phyloP scores from a whole-genome alignment of 2,797 vertebrate species.

The Chaenodraco wilsoni region DNA sequence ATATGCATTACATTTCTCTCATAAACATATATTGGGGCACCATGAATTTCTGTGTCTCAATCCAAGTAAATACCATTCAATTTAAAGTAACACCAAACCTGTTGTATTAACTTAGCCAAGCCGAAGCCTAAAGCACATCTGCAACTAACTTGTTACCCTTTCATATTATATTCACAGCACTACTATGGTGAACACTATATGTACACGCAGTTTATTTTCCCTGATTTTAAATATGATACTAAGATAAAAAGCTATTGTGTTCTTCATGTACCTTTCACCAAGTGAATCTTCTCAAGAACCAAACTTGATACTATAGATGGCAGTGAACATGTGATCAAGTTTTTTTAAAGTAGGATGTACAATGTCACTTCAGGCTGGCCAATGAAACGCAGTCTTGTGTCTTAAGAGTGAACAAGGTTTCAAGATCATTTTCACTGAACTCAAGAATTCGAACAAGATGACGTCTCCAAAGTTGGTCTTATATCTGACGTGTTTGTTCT shows the following conservation, averaged over 20 bases:
- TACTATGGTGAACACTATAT: background rate
- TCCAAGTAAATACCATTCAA: no score
- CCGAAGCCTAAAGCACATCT: no score
- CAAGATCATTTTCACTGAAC: background rate
- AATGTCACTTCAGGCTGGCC: background rate
- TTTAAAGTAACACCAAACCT: no score
- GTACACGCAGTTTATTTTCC: background rate
- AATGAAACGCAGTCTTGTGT: constrained; percentile 14
- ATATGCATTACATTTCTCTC: no score
- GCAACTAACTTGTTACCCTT: no score
- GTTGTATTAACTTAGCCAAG: no score
- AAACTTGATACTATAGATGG: background rate
- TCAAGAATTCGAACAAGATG: background rate
- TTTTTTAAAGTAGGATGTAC: background rate
- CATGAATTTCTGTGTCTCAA: no score
- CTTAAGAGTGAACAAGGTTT: background rate
- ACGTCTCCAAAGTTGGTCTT: constrained; percentile 17
- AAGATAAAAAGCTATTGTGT: background rate
- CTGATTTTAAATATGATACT: background rate
- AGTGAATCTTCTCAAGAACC: background rate
- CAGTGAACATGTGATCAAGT: constrained; percentile 7
- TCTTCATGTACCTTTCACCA: background rate
- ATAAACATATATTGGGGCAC: no score
- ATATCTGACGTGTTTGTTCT: constrained; percentile 23
- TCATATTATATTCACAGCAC: background rate